Evolutionary conservation across 2,888 invertebrate genomes (phyloP).

Genomic region (Nasonia oneida): DNA sequence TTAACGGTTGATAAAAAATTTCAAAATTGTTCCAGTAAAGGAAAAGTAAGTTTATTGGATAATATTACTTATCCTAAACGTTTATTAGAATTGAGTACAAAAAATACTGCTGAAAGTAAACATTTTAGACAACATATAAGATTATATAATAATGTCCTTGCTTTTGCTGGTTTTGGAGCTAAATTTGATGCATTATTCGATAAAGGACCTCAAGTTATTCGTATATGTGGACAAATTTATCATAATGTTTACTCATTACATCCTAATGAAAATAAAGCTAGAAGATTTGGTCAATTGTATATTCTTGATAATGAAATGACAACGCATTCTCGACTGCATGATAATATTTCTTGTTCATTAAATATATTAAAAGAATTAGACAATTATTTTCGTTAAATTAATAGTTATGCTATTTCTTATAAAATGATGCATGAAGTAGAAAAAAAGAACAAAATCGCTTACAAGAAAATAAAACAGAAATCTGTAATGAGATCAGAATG

Average conservation of each 20-base stretch:
- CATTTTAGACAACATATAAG: conserved; percentile 12
- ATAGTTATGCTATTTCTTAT: not conserved
- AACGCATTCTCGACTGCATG: not conserved
- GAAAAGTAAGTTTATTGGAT: no score
- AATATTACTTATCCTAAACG: not conserved
- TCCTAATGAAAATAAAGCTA: conserved; percentile 31
- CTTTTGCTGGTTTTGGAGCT: conserved; percentile 31
- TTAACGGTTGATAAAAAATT: not conserved
- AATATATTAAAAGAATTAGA: conserved; percentile 21
- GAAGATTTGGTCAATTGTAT: conserved; percentile 30
- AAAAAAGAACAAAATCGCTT: conserved; percentile 10
- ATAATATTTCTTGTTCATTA: conserved; percentile 8
- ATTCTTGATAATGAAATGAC: conserved; percentile 34
- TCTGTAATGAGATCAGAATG: not conserved
- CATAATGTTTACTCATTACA: conserved; percentile 41
- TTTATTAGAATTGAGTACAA: not conserved
- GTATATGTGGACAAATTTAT: conserved; percentile 33
- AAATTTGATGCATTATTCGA: conserved; percentile 4
- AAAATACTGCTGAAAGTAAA: conserved; percentile 2
- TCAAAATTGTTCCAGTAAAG: not conserved
- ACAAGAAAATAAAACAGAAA: not conserved
- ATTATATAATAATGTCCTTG: conserved; percentile 28
- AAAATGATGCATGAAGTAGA: not conserved
- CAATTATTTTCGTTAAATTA: not conserved
- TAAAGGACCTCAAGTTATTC: not conserved